Evolutionary conservation across 2,888 invertebrate genomes (phyloP), one percentile per base, ranked within the genome.

Genomic region (Catocala fraxini): DNA sequence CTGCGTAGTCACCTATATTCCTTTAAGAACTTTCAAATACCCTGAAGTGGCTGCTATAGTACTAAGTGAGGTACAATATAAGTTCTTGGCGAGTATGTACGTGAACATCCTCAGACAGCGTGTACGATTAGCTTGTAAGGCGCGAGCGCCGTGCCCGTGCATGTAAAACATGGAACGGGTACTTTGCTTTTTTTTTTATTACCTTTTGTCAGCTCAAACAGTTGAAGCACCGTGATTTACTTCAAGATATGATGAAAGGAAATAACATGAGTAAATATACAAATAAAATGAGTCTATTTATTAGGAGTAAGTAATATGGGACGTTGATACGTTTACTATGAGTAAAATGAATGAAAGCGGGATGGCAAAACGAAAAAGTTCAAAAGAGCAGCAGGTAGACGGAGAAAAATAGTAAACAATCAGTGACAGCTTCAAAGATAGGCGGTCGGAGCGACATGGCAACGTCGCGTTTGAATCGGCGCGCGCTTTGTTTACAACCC

Each of bases 401-500:
- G 49, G 53, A 62, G 65, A 71, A 73, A 79, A 75, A 76, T 79
- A 78, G 83, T 80, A 80, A 81, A 80, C 83, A 84, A 76, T 66
- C 74, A 74, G 79, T 82, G 86, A 81, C 83, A 84, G 82, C 73
- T 74, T 68, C 68, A 69, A 72, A 76, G 69, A 77, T 67, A 74
- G 72, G 79, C 70, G 73, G 75, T 79, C 66, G 67, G 75, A 70
- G 76, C 84, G 82, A 82, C 76, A 83, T 79, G 89, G 89, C 89
- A 88, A 88, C 89, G 88, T 85, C 87, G 88, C 89, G 77, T 73
- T 76, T 69, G 79, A 80, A 81, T 84, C 81, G 80, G 85, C 85
- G 84, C 82, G 86, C 88, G 89, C 81, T 88, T 91, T 91, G 90
- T 91, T 91, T 91, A 91, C 91, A 87, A 86, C 81, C 67, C 42